Evolutionary conservation across 2,888 invertebrate species (phyloP).

Genomic region (Tromatobia lineatoria): DNA sequence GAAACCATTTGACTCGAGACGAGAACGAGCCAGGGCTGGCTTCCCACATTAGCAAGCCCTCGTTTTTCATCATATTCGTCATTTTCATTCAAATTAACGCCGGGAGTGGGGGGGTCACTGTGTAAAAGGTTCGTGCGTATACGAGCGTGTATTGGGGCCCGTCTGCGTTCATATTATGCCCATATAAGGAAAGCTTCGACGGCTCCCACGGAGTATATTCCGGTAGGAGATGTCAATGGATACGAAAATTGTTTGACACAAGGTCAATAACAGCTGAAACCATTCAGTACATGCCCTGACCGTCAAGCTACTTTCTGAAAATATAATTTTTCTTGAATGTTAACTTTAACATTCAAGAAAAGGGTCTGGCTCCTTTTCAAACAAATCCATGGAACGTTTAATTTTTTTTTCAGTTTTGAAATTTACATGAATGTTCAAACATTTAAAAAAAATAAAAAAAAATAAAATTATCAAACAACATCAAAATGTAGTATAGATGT

Average conservation of each 20-base stretch:
- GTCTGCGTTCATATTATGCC: slow-evolving; percentile 61
- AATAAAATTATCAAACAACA: no score
- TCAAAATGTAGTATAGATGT: no score
- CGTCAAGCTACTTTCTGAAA: neutral
- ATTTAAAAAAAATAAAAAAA: no score
- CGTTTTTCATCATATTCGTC: neutral
- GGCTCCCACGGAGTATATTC: neutral
- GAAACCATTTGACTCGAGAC: neutral
- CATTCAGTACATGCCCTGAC: neutral
- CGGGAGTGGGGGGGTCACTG: neutral
- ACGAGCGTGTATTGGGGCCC: slow-evolving; percentile 4
- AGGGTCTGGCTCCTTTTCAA: no score
- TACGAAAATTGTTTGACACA: slow-evolving; percentile 24
- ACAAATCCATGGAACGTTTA: no score
- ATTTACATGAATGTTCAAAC: no score
- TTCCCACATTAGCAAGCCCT: no score
- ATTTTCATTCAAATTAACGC: neutral
- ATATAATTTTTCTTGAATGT: no score
- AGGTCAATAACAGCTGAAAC: neutral
- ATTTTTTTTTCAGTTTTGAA: no score
- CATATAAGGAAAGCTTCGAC: slow-evolving; percentile 65
- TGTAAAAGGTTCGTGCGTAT: neutral
- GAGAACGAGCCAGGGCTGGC: neutral
- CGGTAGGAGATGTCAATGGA: neutral
- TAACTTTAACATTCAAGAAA: no score